Evolutionary conservation across 2,888 invertebrate genomes (phyloP).

Genomic region (Branchipolynoe longqiensis): DNA sequence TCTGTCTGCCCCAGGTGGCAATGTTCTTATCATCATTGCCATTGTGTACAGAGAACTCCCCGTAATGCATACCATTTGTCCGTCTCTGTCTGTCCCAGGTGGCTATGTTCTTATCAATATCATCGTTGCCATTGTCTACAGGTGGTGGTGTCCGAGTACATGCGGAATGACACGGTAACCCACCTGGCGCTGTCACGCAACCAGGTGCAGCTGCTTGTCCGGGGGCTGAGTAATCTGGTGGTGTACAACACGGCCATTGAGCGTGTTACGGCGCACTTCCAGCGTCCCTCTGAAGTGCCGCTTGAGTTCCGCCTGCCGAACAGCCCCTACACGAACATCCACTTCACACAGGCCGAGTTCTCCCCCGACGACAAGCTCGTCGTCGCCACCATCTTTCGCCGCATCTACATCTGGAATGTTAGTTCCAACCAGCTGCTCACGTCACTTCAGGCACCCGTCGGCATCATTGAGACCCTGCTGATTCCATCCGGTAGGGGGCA

Average conservation of each 20-base stretch:
- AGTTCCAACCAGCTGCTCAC: slow-evolving; percentile 66
- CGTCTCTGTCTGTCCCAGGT: too few species aligned
- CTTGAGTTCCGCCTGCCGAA: slow-evolving; percentile 79
- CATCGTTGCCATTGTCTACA: too few species aligned
- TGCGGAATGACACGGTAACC: slow-evolving; percentile 65
- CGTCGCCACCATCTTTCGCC: slow-evolving; percentile 78
- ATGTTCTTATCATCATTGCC: too few species aligned
- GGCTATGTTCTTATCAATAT: too few species aligned
- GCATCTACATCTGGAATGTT: slow-evolving; percentile 79
- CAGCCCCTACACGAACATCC: slow-evolving; percentile 70
- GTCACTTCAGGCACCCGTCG: slow-evolving; percentile 78
- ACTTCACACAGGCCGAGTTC: slow-evolving; percentile 77
- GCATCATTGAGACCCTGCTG: slow-evolving; percentile 74
- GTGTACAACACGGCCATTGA: slow-evolving; percentile 76
- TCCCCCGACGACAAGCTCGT: slow-evolving; percentile 77
- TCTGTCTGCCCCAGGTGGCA: too few species aligned
- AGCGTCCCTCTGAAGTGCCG: slow-evolving; percentile 76
- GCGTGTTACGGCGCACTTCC: slow-evolving; percentile 73
- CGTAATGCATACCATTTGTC: too few species aligned
- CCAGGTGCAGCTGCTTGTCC: slow-evolving; percentile 64
- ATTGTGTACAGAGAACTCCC: too few species aligned
- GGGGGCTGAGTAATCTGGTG: slow-evolving; percentile 68
- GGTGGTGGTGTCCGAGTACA: slow-evolving; percentile 70
- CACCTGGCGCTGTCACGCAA: slow-evolving; percentile 64
- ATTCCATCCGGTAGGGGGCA: slow-evolving; percentile 72